Percentiles rank a stretch among this genome's conserved stretches.
Evolutionary conservation across 2,797 vertebrate species (phyloP).

Genomic region (Crenichthys baileyi): DNA sequence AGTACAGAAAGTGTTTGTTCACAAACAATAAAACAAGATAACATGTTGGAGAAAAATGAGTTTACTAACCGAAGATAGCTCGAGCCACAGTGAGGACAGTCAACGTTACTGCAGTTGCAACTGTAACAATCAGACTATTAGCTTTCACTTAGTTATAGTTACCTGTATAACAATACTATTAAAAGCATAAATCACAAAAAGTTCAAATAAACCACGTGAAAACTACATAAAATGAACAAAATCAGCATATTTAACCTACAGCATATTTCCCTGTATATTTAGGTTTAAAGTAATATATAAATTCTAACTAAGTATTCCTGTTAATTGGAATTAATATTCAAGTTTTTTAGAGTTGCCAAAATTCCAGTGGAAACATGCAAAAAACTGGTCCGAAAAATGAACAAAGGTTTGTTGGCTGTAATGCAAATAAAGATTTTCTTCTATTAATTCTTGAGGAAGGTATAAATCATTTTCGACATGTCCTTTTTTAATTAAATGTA

Average conservation of each 20-base stretch:
- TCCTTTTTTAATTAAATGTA: not conserved
- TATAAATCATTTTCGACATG: not conserved
- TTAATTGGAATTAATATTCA: not conserved
- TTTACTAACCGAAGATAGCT: slow-evolving; percentile 34
- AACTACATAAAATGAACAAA: not conserved
- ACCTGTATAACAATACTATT: not conserved
- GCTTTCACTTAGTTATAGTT: not conserved
- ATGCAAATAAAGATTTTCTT: not conserved
- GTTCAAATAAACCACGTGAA: not conserved
- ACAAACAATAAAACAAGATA: not conserved
- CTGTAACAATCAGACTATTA: slow-evolving; percentile 5
- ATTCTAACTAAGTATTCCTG: not conserved
- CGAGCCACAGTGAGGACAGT: not conserved
- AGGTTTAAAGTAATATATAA: not conserved
- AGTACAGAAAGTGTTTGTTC: not conserved
- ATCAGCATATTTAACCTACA: not conserved
- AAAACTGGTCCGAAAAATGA: not conserved
- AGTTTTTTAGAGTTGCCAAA: not conserved
- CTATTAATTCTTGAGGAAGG: not conserved
- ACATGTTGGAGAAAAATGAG: not conserved
- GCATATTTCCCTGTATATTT: not conserved
- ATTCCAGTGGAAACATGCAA: not conserved
- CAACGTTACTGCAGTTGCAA: accelerated
- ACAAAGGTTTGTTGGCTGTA: too few species aligned
- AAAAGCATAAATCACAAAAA: not conserved